These are phyloP conservation scores for Halocynthia roretzi DNA, from an alignment of 23 tunicate species.

Conservation along the genomic window DNA sequence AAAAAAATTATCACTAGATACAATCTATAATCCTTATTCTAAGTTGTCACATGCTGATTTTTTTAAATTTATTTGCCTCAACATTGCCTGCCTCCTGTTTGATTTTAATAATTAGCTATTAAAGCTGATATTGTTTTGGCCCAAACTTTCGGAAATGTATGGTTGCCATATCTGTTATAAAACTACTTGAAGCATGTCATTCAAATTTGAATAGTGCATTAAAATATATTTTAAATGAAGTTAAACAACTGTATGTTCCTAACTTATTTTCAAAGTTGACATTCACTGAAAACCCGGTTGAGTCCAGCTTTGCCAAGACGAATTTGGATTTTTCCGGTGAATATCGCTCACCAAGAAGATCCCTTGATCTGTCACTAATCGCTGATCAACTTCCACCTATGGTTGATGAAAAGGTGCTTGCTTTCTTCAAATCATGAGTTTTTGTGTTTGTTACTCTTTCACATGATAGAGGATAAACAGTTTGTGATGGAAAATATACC, in stretches of 20 bases:
- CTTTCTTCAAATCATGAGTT: neutral
- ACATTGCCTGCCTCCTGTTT: too few relatives aligned
- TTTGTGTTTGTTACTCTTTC: neutral
- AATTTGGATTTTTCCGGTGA: neutral
- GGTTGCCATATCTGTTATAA: too few relatives aligned
- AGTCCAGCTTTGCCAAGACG: neutral
- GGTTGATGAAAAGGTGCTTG: conserved; percentile 4
- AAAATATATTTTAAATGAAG: neutral
- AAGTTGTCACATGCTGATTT: too few relatives aligned
- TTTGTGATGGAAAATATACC: neutral
- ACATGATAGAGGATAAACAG: neutral
- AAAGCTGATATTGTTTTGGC: too few relatives aligned
- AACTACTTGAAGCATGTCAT: too few relatives aligned
- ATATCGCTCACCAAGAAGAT: conserved; percentile 11
- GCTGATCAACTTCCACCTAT: neutral
- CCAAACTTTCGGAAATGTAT: too few relatives aligned
- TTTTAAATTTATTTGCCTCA: too few relatives aligned
- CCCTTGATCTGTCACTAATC: conserved; percentile 21
- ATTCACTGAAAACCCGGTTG: conserved; percentile 25
- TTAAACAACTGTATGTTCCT: neutral
- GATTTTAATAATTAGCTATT: too few relatives aligned
- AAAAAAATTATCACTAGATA: too few relatives aligned
- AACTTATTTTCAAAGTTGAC: neutral
- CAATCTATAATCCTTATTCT: too few relatives aligned
- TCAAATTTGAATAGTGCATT: too few relatives aligned